These are phyloP conservation scores for Carabus problematicus DNA, from an alignment of 2,888 invertebrate species.

Conservation along the genomic window DNA sequence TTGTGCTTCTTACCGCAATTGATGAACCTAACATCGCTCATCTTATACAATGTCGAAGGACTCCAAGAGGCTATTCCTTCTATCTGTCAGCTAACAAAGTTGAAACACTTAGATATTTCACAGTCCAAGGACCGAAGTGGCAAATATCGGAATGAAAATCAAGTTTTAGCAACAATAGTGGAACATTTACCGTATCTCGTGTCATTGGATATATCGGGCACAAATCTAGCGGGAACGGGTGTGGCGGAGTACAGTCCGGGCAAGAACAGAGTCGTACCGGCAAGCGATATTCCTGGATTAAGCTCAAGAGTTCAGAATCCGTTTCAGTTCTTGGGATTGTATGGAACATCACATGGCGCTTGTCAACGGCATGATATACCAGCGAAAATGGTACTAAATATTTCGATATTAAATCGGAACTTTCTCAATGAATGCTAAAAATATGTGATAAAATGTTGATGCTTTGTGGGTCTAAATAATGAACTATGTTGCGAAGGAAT, in stretches of 20 bases:
- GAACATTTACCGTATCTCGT: slow-evolving; percentile 75
- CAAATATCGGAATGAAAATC: slow-evolving; percentile 77
- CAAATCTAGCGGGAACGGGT: slow-evolving; percentile 90
- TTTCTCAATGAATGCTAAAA: too few species aligned
- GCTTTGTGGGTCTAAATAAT: too few species aligned
- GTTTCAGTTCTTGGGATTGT: slow-evolving; percentile 89
- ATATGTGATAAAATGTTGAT: too few species aligned
- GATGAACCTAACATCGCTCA: slow-evolving; percentile 73
- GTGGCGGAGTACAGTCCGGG: slow-evolving; percentile 65
- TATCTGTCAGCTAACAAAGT: slow-evolving; percentile 65
- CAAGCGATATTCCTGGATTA: slow-evolving; percentile 89
- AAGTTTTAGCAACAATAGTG: slow-evolving; percentile 74
- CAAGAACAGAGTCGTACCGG: slow-evolving; percentile 56
- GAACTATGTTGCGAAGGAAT: too few species aligned
- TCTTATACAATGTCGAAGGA: slow-evolving; percentile 81
- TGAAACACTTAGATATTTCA: slow-evolving; percentile 85
- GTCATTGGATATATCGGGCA: slow-evolving; percentile 93
- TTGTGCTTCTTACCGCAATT: slow-evolving; percentile 73
- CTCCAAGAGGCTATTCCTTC: slow-evolving; percentile 69
- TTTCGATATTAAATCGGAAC: too few species aligned
- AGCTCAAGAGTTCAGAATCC: slow-evolving; percentile 76
- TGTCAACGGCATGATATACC: slow-evolving; percentile 92
- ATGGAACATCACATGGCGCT: slow-evolving; percentile 88
- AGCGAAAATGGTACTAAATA: slow-evolving; percentile 74
- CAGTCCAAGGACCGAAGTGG: slow-evolving; percentile 74